These are phyloP conservation scores for Lamellibrachia columna DNA, from an alignment of 2,888 invertebrate genomes.

Conservation along the genomic window DNA sequence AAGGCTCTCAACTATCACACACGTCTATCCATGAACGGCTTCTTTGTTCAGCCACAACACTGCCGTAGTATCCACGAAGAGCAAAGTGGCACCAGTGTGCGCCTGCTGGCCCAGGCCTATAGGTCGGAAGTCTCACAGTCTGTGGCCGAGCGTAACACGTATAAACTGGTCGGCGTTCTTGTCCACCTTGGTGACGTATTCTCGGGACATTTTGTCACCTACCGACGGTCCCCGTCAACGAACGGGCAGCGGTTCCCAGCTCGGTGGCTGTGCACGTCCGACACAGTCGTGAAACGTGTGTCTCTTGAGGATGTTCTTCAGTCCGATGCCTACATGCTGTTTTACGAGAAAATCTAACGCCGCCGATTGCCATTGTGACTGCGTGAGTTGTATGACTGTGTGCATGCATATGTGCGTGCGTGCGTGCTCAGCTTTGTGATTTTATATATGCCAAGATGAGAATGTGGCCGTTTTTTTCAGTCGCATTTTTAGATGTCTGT, in stretches of 20 bases:
- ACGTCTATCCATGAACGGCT: constrained; percentile 51
- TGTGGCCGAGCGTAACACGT: constrained; percentile 68
- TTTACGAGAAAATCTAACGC: constrained; percentile 76
- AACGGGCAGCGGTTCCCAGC: constrained; percentile 62
- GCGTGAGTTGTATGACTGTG: neutral
- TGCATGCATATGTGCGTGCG: no score
- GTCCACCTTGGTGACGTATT: constrained; percentile 90
- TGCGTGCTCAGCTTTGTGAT: no score
- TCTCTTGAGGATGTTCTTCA: constrained; percentile 83
- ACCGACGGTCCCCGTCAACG: constrained; percentile 73
- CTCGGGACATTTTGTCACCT: constrained; percentile 95
- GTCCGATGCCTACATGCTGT: constrained; percentile 89
- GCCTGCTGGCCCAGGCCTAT: constrained; percentile 38
- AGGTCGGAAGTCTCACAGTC: constrained; percentile 45
- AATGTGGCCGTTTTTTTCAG: no score
- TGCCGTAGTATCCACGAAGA: constrained; percentile 25
- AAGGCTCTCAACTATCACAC: constrained; percentile 61
- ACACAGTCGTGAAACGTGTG: constrained; percentile 84
- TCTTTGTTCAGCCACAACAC: constrained; percentile 44
- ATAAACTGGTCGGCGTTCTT: constrained; percentile 84
- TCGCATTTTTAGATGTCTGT: no score
- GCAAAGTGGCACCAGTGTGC: constrained; percentile 20
- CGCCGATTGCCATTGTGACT: neutral
- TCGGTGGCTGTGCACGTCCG: constrained; percentile 87
- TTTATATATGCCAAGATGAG: no score